Conservation (phyloP, 1,140 invertebrate species). For the Homalodisca vitripennis region DNA sequence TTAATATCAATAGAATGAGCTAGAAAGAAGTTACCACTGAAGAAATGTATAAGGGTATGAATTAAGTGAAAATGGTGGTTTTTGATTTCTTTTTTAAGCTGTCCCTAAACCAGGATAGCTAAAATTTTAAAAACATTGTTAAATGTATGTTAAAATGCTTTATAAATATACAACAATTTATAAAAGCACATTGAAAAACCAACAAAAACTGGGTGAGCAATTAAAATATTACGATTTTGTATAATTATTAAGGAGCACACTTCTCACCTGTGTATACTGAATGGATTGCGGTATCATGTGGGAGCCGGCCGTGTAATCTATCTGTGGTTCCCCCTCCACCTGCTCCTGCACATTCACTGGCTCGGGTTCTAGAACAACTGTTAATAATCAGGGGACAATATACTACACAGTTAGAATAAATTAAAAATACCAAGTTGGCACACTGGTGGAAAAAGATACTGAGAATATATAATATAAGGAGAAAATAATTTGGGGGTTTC, state of each 20-base stretch:
- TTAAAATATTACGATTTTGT: background rate
- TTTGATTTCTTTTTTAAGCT: background rate
- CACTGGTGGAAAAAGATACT: background rate
- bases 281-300: background rate
- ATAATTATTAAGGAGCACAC: background rate
- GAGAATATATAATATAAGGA: background rate
- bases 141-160: background rate
- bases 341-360: background rate
- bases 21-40: too few species aligned
- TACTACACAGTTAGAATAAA: background rate
- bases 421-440: background rate
- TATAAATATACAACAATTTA: background rate
- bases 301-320: background rate
- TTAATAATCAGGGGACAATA: background rate
- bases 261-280: conserved; percentile 5
- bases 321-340: background rate
- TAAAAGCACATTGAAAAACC: background rate
- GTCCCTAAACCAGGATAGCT: background rate
- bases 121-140: background rate
- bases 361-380: background rate
- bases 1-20: too few species aligned
- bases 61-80: background rate
- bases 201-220: background rate
- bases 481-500: background rate
- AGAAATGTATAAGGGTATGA: too few species aligned